Conservation (phyloP, 1,140 invertebrate species). For the Elymnias hypermnestra region DNA sequence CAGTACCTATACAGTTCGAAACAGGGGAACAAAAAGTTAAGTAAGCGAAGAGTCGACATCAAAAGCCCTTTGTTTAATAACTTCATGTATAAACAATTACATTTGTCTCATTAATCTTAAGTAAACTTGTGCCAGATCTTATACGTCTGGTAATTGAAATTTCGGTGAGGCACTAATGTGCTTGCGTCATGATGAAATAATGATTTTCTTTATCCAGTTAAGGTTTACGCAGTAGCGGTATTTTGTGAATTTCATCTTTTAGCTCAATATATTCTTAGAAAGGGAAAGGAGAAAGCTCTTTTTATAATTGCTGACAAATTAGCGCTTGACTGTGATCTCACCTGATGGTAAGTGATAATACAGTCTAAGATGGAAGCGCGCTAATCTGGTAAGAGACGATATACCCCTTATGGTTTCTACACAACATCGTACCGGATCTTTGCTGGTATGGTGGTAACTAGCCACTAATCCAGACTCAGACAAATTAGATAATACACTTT, state of each 20-base stretch:
- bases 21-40: slow-evolving; percentile 21
- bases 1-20: slow-evolving; percentile 18
- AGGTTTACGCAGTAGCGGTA: not conserved
- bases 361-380: too few species aligned
- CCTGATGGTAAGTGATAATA: too few species aligned
- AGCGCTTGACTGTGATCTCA: too few species aligned
- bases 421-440: too few species aligned
- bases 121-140: slow-evolving; percentile 1
- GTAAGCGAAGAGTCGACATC: slow-evolving; percentile 18
- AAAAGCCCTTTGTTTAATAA: slow-evolving; percentile 28
- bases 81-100: slow-evolving; percentile 23
- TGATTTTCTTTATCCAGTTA: not conserved
- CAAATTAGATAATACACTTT: too few species aligned
- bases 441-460: too few species aligned
- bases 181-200: slow-evolving; percentile 1
- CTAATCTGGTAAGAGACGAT: too few species aligned
- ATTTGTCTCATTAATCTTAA: slow-evolving; percentile 21
- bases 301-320: too few species aligned
- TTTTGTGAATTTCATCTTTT: not conserved
- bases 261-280: not conserved
- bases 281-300: too few species aligned
- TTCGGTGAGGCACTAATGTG: slow-evolving; percentile 7
- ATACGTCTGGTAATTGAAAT: slow-evolving; percentile 1
- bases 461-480: too few species aligned
- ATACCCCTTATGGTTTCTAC: too few species aligned